These are phyloP conservation scores for Tetramorium parvispinum DNA, from an alignment of 1,140 invertebrate species.

Conservation along the genomic window DNA sequence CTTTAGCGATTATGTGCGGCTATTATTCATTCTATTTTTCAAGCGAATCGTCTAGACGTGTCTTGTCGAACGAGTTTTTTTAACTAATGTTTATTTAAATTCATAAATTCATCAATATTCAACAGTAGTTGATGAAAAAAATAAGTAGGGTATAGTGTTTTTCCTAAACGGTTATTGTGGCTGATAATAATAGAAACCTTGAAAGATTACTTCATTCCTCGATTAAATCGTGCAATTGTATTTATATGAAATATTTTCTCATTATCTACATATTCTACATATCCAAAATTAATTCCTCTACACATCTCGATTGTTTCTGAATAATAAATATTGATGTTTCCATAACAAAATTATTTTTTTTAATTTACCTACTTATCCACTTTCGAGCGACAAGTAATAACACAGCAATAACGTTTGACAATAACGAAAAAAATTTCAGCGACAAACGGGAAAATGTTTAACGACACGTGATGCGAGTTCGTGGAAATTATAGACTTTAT, in stretches of 20 bases:
- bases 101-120: neutral
- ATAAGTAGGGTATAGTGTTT: neutral
- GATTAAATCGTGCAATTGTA: neutral
- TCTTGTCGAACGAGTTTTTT: neutral
- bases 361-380: neutral
- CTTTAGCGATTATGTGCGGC: too few relatives aligned
- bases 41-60: too few relatives aligned
- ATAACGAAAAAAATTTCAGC: neutral
- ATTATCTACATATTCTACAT: neutral
- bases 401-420: neutral
- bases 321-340: neutral
- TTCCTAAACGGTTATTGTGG: neutral
- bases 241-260: neutral
- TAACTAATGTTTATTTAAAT: neutral
- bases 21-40: neutral
- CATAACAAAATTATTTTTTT: neutral
- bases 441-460: conserved; percentile 11
- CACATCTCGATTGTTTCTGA: neutral
- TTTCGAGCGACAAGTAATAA: neutral
- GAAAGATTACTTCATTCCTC: neutral
- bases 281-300: neutral
- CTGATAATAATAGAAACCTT: neutral
- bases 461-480: conserved; percentile 39
- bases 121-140: too few relatives aligned
- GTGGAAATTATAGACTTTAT: conserved; percentile 82